phyloP scores from a whole-genome alignment of 2,113 vertebrate genomes.

The Gambusia holbrooki region DNA sequence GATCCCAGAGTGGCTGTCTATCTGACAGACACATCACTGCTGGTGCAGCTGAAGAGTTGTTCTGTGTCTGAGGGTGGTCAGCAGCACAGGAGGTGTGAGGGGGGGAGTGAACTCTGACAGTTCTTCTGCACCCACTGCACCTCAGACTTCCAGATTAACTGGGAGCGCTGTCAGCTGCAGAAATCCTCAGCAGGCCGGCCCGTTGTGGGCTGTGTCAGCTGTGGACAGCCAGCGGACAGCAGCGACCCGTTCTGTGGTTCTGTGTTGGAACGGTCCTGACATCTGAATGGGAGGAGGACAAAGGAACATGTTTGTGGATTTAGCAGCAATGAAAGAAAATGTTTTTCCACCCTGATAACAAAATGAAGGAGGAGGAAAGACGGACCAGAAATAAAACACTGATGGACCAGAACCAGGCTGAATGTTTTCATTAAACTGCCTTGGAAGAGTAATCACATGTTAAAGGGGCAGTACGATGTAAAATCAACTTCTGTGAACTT shows the following conservation, averaged over 20 bases:
- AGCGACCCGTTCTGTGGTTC: too few species aligned
- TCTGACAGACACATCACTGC: neutral
- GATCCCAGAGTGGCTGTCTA: neutral
- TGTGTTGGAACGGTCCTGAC: too few species aligned
- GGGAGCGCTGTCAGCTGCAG: neutral
- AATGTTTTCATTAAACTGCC: neutral
- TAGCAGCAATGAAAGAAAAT: neutral
- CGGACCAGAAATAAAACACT: neutral
- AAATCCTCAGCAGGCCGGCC: too few species aligned
- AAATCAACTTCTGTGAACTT: too few species aligned
- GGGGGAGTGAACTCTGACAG: neutral
- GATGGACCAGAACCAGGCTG: neutral
- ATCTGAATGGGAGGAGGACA: neutral
- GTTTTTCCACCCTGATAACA: neutral
- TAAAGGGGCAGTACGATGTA: too few species aligned
- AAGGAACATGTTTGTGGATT: neutral
- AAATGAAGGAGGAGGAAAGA: too few species aligned
- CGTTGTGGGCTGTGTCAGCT: too few species aligned
- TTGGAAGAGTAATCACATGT: too few species aligned
- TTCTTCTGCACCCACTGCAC: neutral
- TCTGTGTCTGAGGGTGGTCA: neutral
- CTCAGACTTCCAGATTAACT: conserved; percentile 1
- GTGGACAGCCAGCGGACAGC: too few species aligned
- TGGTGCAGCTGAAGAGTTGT: neutral
- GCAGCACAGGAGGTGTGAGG: neutral